Evolutionary conservation across 2,113 vertebrate species (phyloP), one percentile per base, ranked within the genome.

Genomic region (Colius striatus): DNA sequence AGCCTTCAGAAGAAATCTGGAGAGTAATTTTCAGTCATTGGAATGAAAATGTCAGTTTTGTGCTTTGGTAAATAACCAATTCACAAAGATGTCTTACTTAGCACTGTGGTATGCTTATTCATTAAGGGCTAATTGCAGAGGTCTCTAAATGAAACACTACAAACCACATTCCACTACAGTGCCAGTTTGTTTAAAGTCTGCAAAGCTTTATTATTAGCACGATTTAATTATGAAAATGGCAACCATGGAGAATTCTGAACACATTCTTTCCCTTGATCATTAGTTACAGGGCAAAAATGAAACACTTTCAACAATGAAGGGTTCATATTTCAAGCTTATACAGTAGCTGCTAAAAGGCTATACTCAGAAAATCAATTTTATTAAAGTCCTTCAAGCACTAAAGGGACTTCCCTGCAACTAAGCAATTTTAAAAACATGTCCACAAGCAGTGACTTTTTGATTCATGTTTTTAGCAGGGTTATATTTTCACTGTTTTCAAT

Each of bases 321-420:
- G 98, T 99, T 99, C 99, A 99, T 99, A 99, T 99, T 99, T 99
- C 99, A 99, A 98, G 98, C 98, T 98, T 98, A 99, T 98, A 98
- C 97, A 97, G 97, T 98, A 98, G 98, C 98, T 98, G 98, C 99
- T 99, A 99, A 99, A 99, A 99, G 98, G 98, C 98, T 98, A 98
- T 98, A 98, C 98, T 99, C 98, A 98, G 98, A 99, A 99, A 99
- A 99, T 99, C 99, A 99, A 99, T 99, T 99, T 99, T 99, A 99
- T 99, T 98, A 99, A 99, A 99, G 98, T 99, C 98, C 98, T 98
- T 98, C 98, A 96, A 99, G 98, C 98, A 99, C 98, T 99, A 99
- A 99, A 99, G 98, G 98, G 98, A 99, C 98, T 98, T 98, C 98
- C 98, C 98, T 98, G 99, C 99, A 99, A 98, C 99, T 98, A 98